phyloP scores from a whole-genome alignment of 2,113 vertebrate species.

The Toxotes jaculatrix region DNA sequence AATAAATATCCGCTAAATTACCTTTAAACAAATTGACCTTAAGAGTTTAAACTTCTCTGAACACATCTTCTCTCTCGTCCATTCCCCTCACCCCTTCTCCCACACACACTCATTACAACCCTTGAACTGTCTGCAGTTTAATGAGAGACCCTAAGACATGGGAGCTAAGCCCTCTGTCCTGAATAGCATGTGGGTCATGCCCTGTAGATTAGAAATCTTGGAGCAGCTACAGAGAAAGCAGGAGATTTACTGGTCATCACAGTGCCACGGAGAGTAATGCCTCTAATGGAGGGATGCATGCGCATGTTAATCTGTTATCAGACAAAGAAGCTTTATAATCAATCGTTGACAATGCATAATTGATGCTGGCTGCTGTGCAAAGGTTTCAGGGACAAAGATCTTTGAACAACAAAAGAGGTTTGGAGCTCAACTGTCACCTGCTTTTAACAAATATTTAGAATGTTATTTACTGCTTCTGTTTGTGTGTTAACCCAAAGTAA shows the following conservation, averaged over 20 bases:
- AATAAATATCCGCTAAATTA: conserved; percentile 19
- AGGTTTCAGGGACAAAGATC: conserved; percentile 33
- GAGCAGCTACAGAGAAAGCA: conserved; percentile 56
- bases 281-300: conserved; percentile 54
- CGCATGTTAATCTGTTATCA: conserved; percentile 47
- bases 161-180: conserved; percentile 58
- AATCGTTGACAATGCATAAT: conserved; percentile 58
- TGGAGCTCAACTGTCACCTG: conserved; percentile 16
- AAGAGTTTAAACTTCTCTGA: neutral
- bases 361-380: conserved; percentile 38
- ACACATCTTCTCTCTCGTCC: neutral
- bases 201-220: conserved; percentile 70
- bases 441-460: neutral
- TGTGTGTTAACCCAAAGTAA: neutral
- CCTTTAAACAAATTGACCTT: conserved; percentile 19
- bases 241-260: conserved; percentile 56
- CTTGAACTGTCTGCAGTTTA: conserved; percentile 47
- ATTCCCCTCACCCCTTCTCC: neutral
- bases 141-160: conserved; percentile 53
- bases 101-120: conserved; percentile 18
- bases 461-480: neutral
- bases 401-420: conserved; percentile 19
- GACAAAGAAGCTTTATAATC: conserved; percentile 62
- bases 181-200: conserved; percentile 60
- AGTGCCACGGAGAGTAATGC: conserved; percentile 4